These are phyloP conservation scores for Elymnias hypermnestra DNA, from an alignment of 1,140 invertebrate species.

Conservation along the genomic window DNA sequence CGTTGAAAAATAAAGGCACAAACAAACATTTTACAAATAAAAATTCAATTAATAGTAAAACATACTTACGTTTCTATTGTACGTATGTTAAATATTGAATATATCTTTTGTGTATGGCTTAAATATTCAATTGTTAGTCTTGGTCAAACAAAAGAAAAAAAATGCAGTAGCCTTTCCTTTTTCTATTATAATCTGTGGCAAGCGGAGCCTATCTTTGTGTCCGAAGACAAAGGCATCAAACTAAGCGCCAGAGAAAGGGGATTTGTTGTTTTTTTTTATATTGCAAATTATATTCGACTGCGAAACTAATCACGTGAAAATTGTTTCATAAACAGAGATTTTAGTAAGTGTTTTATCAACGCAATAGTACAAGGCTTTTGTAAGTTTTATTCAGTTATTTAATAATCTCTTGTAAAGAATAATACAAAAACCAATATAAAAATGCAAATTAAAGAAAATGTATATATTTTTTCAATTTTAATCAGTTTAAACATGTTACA, in stretches of 20 bases:
- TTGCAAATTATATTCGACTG: slow-evolving; percentile 25
- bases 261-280: slow-evolving; percentile 27
- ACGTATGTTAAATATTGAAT: not conserved
- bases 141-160: slow-evolving; percentile 10
- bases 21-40: too few relatives aligned
- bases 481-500: too few relatives aligned
- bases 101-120: slow-evolving; percentile 3
- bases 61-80: too few relatives aligned
- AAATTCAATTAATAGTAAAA: too few relatives aligned
- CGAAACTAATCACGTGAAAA: slow-evolving; percentile 24
- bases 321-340: slow-evolving; percentile 10
- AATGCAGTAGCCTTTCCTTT: slow-evolving; percentile 22
- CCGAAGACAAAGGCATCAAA: slow-evolving; percentile 39
- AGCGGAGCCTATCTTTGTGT: slow-evolving; percentile 25
- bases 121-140: slow-evolving; percentile 9
- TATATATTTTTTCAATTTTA: too few relatives aligned
- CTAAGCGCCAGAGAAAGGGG: slow-evolving; percentile 36
- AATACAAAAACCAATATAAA: too few relatives aligned
- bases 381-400: too few relatives aligned
- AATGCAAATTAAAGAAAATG: too few relatives aligned
- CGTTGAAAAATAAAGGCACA: too few relatives aligned
- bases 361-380: too few relatives aligned
- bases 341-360: too few relatives aligned
- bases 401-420: too few relatives aligned
- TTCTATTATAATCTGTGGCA: slow-evolving; percentile 34